Conservation (phyloP, 2,113 vertebrate species). For the Xerus inauris region DNA sequence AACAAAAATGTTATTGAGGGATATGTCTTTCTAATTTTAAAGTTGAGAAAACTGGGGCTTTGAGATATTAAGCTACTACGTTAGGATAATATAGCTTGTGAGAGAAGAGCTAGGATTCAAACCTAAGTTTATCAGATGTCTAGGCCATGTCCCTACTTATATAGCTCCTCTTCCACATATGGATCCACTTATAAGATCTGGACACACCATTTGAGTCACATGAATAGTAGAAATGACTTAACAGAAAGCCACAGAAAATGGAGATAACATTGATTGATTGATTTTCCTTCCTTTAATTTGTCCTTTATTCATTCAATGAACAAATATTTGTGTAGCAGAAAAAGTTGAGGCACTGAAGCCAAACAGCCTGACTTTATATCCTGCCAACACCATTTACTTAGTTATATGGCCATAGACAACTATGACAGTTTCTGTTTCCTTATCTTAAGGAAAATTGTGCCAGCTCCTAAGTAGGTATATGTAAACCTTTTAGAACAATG, state of each 20-base stretch:
- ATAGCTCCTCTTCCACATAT: background rate
- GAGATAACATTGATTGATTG: background rate
- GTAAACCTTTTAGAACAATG: slow-evolving; percentile 15
- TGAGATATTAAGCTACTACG: slow-evolving; percentile 8
- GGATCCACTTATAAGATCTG: background rate
- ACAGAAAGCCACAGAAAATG: background rate
- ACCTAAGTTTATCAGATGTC: background rate
- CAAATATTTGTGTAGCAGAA: slow-evolving; percentile 7
- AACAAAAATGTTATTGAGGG: slow-evolving; percentile 29
- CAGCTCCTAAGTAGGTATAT: background rate
- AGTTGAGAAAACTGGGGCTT: slow-evolving; percentile 1
- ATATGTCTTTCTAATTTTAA: slow-evolving; percentile 47
- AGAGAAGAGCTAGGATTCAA: slow-evolving; percentile 13
- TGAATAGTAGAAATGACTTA: background rate
- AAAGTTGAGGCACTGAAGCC: background rate
- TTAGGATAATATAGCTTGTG: background rate
- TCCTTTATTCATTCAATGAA: background rate
- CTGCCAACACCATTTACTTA: background rate
- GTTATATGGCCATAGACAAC: background rate
- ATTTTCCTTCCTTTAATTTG: background rate
- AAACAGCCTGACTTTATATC: background rate
- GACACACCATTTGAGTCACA: background rate
- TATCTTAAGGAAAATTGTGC: slow-evolving; percentile 11
- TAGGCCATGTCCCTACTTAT: background rate
- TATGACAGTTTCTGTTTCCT: slow-evolving; percentile 43